phyloP scores from a whole-genome alignment of 2,888 invertebrate genomes.

The Caenorhabditis angaria region DNA sequence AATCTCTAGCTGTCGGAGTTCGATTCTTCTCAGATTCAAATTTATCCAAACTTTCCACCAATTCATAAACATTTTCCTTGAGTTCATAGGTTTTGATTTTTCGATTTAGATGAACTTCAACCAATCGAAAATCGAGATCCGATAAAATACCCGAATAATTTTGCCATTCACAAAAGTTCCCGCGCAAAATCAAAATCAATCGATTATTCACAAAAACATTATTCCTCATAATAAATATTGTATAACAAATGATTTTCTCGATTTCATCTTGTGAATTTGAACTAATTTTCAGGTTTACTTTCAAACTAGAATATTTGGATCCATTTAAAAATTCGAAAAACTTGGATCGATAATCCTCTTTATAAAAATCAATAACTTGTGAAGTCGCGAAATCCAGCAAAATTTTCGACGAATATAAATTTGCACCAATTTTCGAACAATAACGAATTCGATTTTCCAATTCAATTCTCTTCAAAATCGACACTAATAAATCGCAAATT shows the following conservation, averaged over 20 bases:
- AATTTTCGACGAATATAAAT: background rate
- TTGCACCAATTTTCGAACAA: background rate
- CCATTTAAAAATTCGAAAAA: background rate
- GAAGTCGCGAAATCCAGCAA: background rate
- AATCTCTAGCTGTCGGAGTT: constrained; percentile 18
- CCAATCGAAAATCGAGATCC: background rate
- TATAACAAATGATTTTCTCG: background rate
- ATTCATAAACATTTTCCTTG: background rate
- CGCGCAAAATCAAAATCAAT: background rate
- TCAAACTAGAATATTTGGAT: background rate
- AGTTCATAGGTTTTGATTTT: background rate
- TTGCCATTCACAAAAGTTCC: background rate
- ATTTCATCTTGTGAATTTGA: background rate
- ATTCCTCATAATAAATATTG: background rate
- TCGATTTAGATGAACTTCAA: background rate
- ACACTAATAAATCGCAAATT: background rate
- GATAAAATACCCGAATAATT: background rate
- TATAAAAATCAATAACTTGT: background rate
- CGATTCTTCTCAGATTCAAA: background rate
- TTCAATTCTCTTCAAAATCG: background rate
- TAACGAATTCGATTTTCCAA: background rate
- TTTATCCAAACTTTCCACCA: background rate
- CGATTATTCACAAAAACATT: background rate
- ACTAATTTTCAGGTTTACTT: background rate
- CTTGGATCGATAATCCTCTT: background rate